Base-by-base conservation (phyloP, 2,888 invertebrate genomes). In the Unio delphinus region DNA sequence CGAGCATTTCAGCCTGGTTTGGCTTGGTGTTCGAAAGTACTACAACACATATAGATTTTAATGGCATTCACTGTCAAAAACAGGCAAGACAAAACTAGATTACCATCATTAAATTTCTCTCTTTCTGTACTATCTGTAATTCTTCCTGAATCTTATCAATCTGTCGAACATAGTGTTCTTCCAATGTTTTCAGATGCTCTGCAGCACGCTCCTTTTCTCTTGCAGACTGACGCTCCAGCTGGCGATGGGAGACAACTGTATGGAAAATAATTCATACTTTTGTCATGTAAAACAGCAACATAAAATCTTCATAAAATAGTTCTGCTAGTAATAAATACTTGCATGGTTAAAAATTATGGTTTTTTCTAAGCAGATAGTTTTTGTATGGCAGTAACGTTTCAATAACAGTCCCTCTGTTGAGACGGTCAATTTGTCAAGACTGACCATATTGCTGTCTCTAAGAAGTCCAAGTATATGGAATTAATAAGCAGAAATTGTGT, bases 61-160 rank as follows among this genome's bases (percentile, higher is more conserved):
- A 23, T 23, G 23, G 23, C 23, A 23, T 3, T 23, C n/a, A 23
- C 58, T 58, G 26, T 58, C 7, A 2, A 8, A 26, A 11, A 58
- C 58, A 58, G 1, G 58, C 15, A 57, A 57, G 20, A 17, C 30
- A 65, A 45, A 55, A 58, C 23, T 45, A 45, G 11, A 45, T 72
- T 57, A 88, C 88, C 87, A 87, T 85, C 80, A 87, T 83, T 1
- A 87, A 74, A 67, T 88, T 88, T 57, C 87, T 78, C 59, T 88
- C 88, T 54, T 80, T 82, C 72, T 88, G 85, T 57, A 83, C 65
- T 45, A 74, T 61, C 61, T 74, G 73, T 15, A 86, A 70, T 57
- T 82, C 78, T 28, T 75, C 65, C 55, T 84, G 79, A 61, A 84
- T 72, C 34, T 79, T 72, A 3, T 76, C 72, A 17, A 86, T 61